Percentiles rank a stretch among this genome's conserved stretches.
Conservation (phyloP, 2,888 invertebrate species). For the Augiades crinisus region DNA sequence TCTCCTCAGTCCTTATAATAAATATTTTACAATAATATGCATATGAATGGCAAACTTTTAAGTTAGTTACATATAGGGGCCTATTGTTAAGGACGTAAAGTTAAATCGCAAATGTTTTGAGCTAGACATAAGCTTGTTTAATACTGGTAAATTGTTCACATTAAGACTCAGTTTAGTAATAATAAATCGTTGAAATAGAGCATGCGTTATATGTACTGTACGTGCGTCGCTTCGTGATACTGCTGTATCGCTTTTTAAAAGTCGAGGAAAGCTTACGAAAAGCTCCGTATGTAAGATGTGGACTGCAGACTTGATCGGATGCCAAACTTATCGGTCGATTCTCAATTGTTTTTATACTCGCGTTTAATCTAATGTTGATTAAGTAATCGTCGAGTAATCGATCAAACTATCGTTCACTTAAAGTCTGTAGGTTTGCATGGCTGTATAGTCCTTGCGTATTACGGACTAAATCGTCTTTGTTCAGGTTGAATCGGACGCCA, state of each 20-base stretch:
- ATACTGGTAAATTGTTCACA: conserved; percentile 51
- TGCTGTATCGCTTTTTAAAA: conserved; percentile 19
- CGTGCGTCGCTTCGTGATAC: conserved; percentile 37
- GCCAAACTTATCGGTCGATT: too few relatives aligned
- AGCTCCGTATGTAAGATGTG: too few relatives aligned
- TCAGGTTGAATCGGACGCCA: too few relatives aligned
- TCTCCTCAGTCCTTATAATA: conserved; percentile 51
- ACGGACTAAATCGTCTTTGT: too few relatives aligned
- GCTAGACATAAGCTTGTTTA: conserved; percentile 45
- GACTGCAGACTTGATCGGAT: too few relatives aligned
- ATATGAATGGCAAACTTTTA: conserved; percentile 31
- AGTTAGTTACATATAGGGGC: conserved; percentile 45
- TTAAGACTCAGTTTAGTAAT: conserved; percentile 34
- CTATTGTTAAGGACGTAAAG: conserved; percentile 59
- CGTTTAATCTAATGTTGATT: too few relatives aligned
- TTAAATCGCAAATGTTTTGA: conserved; percentile 43
- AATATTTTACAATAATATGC: conserved; percentile 30
- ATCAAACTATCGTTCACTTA: too few relatives aligned
- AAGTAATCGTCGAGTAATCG: too few relatives aligned
- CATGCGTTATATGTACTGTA: conserved; percentile 9
- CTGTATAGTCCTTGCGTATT: too few relatives aligned
- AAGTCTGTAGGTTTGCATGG: too few relatives aligned
- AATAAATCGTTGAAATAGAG: conserved; percentile 29
- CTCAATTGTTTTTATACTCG: too few relatives aligned
- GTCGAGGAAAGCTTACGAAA: conserved; percentile 13